These are phyloP conservation scores for Arothron firmamentum DNA, from an alignment of 2,113 vertebrate species.

Conservation along the genomic window DNA sequence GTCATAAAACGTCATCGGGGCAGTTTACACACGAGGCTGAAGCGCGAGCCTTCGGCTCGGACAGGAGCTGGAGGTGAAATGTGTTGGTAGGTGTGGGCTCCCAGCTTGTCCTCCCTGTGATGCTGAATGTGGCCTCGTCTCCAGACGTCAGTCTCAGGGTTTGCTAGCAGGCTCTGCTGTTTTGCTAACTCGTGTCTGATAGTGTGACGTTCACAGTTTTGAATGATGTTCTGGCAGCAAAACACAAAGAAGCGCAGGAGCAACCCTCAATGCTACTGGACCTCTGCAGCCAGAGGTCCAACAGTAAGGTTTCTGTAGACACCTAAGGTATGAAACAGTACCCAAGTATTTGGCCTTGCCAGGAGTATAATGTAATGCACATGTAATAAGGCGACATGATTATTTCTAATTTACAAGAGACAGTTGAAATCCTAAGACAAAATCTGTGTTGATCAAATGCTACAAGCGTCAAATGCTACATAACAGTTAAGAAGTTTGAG, in stretches of 20 bases:
- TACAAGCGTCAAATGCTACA: conserved; percentile 79
- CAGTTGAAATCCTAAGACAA: conserved; percentile 57
- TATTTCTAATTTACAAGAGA: conserved; percentile 62
- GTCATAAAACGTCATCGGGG: conserved; percentile 49
- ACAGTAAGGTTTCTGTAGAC: conserved; percentile 46
- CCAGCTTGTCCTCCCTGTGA: conserved; percentile 54
- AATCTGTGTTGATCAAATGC: conserved; percentile 68
- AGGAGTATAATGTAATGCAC: conserved; percentile 63
- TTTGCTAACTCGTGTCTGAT: conserved; percentile 23
- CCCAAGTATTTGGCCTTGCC: conserved; percentile 69
- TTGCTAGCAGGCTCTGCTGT: neutral
- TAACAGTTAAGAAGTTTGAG: conserved; percentile 54
- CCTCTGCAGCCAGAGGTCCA: conserved; percentile 48
- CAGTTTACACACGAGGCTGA: conserved; percentile 57
- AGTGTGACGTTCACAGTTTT: conserved; percentile 56
- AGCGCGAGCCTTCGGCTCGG: conserved; percentile 31
- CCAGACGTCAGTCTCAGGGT: neutral
- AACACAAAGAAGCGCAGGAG: conserved; percentile 51
- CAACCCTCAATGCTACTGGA: conserved; percentile 58
- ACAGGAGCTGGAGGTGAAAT: conserved; percentile 50
- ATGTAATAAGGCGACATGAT: conserved; percentile 65
- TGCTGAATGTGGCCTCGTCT: conserved; percentile 35
- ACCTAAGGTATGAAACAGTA: conserved; percentile 65
- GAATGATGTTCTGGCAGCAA: conserved; percentile 54
- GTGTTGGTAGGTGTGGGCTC: conserved; percentile 42